Percentiles rank a stretch among this genome's conserved stretches.
These are phyloP conservation scores for Pyrrhia umbra DNA, from an alignment of 2,888 invertebrate genomes.

Conservation along the genomic window DNA sequence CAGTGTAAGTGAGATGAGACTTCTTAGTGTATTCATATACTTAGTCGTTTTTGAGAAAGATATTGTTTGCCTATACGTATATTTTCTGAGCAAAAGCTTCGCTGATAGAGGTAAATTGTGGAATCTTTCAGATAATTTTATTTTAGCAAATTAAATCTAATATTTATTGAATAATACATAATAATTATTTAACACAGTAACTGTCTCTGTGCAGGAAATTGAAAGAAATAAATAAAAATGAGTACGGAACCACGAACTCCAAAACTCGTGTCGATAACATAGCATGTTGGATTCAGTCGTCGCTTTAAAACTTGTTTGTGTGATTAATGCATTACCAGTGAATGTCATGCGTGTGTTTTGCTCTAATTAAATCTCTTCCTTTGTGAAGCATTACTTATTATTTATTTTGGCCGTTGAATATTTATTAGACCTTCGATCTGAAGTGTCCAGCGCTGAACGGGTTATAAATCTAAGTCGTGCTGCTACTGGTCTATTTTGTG, in stretches of 20 bases:
- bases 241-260: slow-evolving; percentile 48
- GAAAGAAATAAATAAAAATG: too few relatives aligned
- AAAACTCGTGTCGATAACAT: slow-evolving; percentile 19
- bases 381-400: slow-evolving; percentile 62
- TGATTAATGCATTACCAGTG: slow-evolving; percentile 79
- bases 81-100: too few relatives aligned
- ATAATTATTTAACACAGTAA: too few relatives aligned
- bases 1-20: not conserved
- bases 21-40: not conserved
- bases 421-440: slow-evolving; percentile 50
- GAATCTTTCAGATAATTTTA: too few relatives aligned
- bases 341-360: slow-evolving; percentile 78
- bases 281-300: slow-evolving; percentile 73
- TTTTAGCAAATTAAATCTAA: too few relatives aligned
- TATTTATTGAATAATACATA: too few relatives aligned
- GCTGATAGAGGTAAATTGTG: too few relatives aligned
- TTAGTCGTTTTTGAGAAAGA: not conserved
- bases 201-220: too few relatives aligned
- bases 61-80: not conserved
- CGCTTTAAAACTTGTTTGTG: slow-evolving; percentile 72
- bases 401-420: slow-evolving; percentile 54
- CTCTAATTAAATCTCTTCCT: slow-evolving; percentile 83
- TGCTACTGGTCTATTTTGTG: slow-evolving; percentile 48
- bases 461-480: slow-evolving; percentile 53
- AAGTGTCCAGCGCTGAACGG: slow-evolving; percentile 40